These are phyloP conservation scores for Pampusana beccarii DNA, from an alignment of 2,113 vertebrate genomes.

Conservation along the genomic window DNA sequence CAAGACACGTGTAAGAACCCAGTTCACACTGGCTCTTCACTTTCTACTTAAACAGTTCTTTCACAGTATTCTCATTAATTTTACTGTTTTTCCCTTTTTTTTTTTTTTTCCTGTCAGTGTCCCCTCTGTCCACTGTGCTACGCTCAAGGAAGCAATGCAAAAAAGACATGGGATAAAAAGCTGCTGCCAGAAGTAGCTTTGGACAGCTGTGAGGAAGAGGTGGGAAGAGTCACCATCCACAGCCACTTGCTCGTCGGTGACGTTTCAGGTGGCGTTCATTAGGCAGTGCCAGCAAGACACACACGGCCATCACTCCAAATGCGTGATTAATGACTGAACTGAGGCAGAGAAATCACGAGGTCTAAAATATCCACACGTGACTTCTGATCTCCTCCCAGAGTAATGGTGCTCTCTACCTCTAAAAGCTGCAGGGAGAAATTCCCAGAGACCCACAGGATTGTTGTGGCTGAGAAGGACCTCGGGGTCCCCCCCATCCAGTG, in stretches of 20 bases:
- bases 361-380: background rate
- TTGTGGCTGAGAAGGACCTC: accelerated
- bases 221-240: background rate
- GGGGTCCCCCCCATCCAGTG: accelerated
- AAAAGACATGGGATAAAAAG: background rate
- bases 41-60: background rate
- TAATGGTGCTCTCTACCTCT: accelerated
- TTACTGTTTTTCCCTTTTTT: background rate
- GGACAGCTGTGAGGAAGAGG: background rate
- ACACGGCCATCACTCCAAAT: background rate
- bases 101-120: background rate
- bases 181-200: background rate
- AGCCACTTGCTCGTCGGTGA: background rate
- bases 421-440: background rate
- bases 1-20: background rate
- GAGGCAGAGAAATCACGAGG: background rate
- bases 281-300: background rate
- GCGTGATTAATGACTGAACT: background rate
- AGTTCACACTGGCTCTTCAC: accelerated
- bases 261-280: background rate
- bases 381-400: background rate
- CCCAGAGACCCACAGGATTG: accelerated
- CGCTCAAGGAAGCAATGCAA: background rate
- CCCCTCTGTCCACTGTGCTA: too few relatives aligned
- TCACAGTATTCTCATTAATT: background rate